Base-by-base conservation (phyloP, 2,113 vertebrate genomes). In the Microcebus ravelobensis region DNA sequence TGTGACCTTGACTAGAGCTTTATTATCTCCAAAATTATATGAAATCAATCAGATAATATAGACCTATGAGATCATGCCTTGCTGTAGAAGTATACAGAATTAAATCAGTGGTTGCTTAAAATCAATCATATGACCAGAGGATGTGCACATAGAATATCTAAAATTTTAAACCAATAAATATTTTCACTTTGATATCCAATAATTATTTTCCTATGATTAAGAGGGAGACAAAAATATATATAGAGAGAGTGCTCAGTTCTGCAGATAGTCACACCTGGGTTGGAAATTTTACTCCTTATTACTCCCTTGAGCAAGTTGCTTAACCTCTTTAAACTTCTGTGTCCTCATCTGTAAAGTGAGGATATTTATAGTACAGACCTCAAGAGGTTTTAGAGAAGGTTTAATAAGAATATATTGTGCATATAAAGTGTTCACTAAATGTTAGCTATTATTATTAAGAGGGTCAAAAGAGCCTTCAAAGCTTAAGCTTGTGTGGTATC, bases 401-500 rank as follows among this genome's bases (percentile, higher is more conserved):
- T 92, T 95, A 92, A 92, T 93, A 95, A 96, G 73, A 89, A 94
- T 93, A 76, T 89, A 89, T 57, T 97, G 61, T 36, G 82, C 71
- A 97, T 86, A 94, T 85, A 94, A 97, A 97, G 21, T 4, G 2
- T 79, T 96, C 74, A 92, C 74, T 96, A 94, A 97, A 80, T 74
- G 29, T 90, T 95, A 92, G 57, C 57, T 88, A 39, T 94, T 93
- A 85, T 74, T 96, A 90, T 89, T 93, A 93, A 87, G 25, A 93
- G 77, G 68, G 65, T 89, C 52, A 90, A 71, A 91, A 61, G 34
- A 81, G 29, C 52, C 45, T 20, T 45, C 39, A 79, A 31, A 95
- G 14, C 8, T 92, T 87, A 34, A 65, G 27, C 57, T 45, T 81
- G 2, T 81, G 50, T 7, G 59, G 92, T 65, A 73, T 50, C 34